A percentile compares a stretch with the other conserved stretches of the same genome.
Conservation (phyloP, 2,113 vertebrate species). For the Bothrops jararaca region DNA sequence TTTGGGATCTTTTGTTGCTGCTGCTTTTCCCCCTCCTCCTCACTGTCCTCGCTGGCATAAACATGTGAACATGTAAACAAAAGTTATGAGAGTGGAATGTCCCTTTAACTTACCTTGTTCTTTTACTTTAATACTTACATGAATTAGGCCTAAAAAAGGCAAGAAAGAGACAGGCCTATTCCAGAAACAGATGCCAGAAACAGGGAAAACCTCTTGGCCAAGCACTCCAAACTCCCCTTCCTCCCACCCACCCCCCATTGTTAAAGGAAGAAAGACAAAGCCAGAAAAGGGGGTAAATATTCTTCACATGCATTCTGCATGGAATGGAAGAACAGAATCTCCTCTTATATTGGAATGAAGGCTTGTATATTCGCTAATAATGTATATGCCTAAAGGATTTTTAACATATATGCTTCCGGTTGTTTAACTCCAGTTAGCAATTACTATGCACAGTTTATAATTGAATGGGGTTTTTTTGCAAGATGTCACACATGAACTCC, state of each 20-base stretch:
- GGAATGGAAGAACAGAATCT: background rate
- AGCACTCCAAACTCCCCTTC: background rate
- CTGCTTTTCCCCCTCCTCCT: background rate
- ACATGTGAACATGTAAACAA: background rate
- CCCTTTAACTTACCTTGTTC: background rate
- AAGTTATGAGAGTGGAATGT: background rate
- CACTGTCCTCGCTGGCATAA: background rate
- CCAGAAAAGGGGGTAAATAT: background rate
- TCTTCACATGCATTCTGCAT: background rate
- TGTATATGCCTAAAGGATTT: background rate
- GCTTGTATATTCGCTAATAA: background rate
- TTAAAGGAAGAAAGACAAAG: background rate
- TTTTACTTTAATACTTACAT: background rate
- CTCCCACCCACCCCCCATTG: background rate
- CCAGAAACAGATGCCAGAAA: background rate
- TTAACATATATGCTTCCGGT: background rate
- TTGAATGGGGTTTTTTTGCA: background rate
- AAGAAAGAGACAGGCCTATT: background rate
- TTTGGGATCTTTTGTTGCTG: background rate
- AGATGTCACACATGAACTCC: too few relatives aligned
- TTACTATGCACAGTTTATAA: background rate
- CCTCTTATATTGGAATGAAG: background rate
- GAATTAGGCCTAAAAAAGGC: background rate
- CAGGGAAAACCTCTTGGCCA: background rate
- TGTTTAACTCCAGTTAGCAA: background rate